These are phyloP conservation scores for Meganola albula DNA, from an alignment of 2,888 invertebrate species.

Conservation along the genomic window DNA sequence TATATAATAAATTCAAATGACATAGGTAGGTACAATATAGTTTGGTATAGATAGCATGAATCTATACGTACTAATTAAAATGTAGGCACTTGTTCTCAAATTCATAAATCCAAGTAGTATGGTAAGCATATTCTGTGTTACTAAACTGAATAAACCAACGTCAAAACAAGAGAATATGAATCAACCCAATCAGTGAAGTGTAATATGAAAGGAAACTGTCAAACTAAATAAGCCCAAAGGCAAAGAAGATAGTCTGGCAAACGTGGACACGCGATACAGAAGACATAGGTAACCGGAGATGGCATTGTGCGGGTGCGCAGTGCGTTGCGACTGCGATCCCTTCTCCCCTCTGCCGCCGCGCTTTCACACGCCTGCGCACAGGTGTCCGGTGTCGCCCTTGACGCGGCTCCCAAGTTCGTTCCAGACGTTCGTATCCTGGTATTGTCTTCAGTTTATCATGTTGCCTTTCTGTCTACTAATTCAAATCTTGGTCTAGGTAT, in stretches of 20 bases:
- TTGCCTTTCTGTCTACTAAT: too few relatives aligned
- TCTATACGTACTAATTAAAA: too few relatives aligned
- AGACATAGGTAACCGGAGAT: constrained; percentile 70
- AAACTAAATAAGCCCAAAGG: constrained; percentile 58
- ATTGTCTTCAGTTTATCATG: too few relatives aligned
- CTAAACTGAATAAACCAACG: too few relatives aligned
- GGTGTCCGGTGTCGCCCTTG: constrained; percentile 75
- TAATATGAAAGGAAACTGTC: constrained; percentile 59
- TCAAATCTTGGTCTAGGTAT: background rate
- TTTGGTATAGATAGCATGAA: too few relatives aligned
- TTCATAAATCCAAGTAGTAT: too few relatives aligned
- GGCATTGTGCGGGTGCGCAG: constrained; percentile 70
- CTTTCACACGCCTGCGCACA: constrained; percentile 75
- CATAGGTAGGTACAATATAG: too few relatives aligned
- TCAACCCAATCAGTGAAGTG: constrained; percentile 53
- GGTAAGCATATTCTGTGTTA: too few relatives aligned
- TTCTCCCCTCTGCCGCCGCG: constrained; percentile 36
- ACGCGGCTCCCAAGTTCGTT: constrained; percentile 58
- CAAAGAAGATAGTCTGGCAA: constrained; percentile 42
- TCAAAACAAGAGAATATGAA: constrained; percentile 38
- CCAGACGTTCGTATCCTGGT: constrained; percentile 32
- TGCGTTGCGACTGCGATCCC: constrained; percentile 57
- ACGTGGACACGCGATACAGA: constrained; percentile 63
- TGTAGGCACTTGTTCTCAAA: too few relatives aligned
- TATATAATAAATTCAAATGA: too few relatives aligned